phyloP scores from a whole-genome alignment of 1,140 invertebrate genomes.

The Solenopsis invicta region DNA sequence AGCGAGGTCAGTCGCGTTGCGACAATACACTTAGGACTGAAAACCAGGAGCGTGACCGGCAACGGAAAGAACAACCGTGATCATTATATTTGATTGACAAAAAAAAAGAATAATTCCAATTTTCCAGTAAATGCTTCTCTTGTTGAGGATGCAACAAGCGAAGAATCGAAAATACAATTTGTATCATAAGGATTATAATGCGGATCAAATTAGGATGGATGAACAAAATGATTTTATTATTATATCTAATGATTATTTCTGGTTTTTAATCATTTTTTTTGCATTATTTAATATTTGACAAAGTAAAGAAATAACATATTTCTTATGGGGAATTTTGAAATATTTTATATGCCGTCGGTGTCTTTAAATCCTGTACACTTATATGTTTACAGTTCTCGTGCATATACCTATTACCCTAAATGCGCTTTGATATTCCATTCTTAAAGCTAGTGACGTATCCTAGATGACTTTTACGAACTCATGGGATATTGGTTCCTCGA shows the following conservation, averaged over 20 bases:
- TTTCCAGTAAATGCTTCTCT: not conserved
- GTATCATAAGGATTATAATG: not conserved
- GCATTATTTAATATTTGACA: not conserved
- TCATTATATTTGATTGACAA: slow-evolving; percentile 29
- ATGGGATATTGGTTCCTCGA: slow-evolving; percentile 45
- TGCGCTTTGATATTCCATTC: slow-evolving; percentile 27
- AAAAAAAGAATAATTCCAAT: slow-evolving; percentile 9
- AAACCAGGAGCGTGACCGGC: slow-evolving; percentile 2
- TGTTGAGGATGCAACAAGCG: not conserved
- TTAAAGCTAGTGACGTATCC: slow-evolving; percentile 33
- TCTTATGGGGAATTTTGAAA: not conserved
- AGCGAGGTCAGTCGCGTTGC: slow-evolving; percentile 15
- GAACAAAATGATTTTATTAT: not conserved
- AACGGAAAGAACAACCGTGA: slow-evolving; percentile 1
- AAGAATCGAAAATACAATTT: not conserved
- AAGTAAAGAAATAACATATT: not conserved
- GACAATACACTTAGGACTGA: slow-evolving; percentile 28
- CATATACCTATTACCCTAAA: not conserved
- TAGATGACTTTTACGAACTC: slow-evolving; percentile 53
- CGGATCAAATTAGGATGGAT: not conserved
- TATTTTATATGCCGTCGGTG: not conserved
- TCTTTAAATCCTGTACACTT: not conserved
- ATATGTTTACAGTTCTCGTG: not conserved
- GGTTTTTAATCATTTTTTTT: not conserved
- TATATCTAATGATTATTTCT: not conserved